Conservation (phyloP, 2,888 invertebrate species). For the Unio delphinus region DNA sequence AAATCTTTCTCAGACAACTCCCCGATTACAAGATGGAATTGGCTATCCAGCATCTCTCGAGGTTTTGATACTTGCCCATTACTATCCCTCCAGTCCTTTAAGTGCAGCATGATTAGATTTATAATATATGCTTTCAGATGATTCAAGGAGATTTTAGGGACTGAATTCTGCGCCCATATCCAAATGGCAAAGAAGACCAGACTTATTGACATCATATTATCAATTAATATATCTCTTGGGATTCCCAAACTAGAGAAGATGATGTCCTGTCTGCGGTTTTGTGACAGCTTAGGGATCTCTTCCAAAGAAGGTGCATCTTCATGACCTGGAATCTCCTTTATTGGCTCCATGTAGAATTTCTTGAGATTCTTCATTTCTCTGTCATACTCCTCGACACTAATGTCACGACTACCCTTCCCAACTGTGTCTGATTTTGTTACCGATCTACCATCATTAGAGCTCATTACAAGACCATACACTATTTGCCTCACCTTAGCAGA, state of each 20-base stretch:
- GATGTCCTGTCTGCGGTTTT: conserved; percentile 6
- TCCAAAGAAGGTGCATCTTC: conserved; percentile 6
- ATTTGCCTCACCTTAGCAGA: conserved; percentile 55
- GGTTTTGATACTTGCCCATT: no score
- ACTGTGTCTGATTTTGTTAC: conserved; percentile 5
- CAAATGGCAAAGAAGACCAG: conserved; percentile 12
- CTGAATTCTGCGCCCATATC: conserved; percentile 46
- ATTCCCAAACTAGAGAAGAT: no score
- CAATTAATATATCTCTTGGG: no score
- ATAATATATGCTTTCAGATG: conserved; percentile 40
- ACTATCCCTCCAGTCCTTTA: no score
- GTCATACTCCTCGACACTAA: conserved; percentile 53
- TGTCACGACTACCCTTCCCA: conserved; percentile 2
- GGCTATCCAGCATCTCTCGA: no score
- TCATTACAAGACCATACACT: conserved; percentile 60
- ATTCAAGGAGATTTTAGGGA: conserved; percentile 41
- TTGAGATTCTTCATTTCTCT: conserved; percentile 45
- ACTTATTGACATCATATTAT: no score
- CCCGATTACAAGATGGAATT: no score
- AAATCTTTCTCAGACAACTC: no score
- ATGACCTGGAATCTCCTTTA: conserved; percentile 11
- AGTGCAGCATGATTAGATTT: conserved; percentile 27
- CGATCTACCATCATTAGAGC: background rate
- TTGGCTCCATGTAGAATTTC: conserved; percentile 37
- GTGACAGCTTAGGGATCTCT: conserved; percentile 14